These are phyloP conservation scores for Bradypus variegatus DNA, from an alignment of 2,797 vertebrate species.

Conservation along the genomic window DNA sequence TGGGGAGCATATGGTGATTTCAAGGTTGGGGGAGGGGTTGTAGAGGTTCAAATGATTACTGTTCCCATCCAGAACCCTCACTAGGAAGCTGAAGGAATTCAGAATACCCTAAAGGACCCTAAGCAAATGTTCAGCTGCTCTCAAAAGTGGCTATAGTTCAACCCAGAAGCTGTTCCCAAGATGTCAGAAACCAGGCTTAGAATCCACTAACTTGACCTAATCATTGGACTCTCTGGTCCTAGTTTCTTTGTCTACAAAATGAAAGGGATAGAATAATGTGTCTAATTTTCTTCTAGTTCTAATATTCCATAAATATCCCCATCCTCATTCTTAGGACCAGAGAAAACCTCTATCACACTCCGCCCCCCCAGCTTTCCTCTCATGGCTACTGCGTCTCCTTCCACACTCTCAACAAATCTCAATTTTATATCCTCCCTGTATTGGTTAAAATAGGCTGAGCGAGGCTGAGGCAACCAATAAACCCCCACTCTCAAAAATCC, in stretches of 20 bases:
- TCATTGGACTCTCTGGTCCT: neutral
- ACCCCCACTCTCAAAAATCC: neutral
- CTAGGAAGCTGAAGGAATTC: neutral
- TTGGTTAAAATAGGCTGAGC: neutral
- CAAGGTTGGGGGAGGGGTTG: neutral
- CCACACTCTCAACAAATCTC: neutral
- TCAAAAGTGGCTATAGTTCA: neutral
- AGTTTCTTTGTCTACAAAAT: neutral
- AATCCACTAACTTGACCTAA: neutral
- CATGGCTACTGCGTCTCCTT: neutral
- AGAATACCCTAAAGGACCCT: neutral
- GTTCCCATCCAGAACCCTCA: neutral
- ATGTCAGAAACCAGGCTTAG: neutral
- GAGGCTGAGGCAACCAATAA: neutral
- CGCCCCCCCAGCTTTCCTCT: neutral
- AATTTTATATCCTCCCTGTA: neutral
- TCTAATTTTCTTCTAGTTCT: neutral
- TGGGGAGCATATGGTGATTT: neutral
- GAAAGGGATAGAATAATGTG: neutral
- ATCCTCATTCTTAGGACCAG: neutral
- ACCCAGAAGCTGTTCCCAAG: neutral
- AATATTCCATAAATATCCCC: neutral
- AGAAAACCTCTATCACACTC: neutral
- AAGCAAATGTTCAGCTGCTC: neutral
- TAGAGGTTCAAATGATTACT: neutral